A percentile compares a stretch with the other conserved stretches of the same genome.
These are phyloP conservation scores for Mus pahari DNA, from an alignment of 2,113 vertebrate genomes.

Conservation along the genomic window DNA sequence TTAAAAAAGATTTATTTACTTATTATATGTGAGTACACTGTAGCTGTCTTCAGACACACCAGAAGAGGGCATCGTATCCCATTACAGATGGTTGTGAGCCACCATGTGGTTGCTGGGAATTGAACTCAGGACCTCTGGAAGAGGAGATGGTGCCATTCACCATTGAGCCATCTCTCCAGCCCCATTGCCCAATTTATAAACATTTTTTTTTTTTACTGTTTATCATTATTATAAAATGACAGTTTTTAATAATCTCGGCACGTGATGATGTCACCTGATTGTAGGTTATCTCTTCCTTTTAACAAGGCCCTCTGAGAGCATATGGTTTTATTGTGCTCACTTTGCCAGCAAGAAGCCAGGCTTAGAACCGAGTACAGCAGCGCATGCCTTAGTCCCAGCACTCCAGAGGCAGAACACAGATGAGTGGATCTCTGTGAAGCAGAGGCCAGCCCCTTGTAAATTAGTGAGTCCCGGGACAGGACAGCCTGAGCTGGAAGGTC, in stretches of 20 bases:
- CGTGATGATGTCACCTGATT: too few relatives aligned
- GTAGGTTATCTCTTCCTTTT: not conserved
- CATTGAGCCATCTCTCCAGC: too few relatives aligned
- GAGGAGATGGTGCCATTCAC: too few relatives aligned
- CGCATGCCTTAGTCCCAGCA: not conserved
- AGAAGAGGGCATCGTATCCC: too few relatives aligned
- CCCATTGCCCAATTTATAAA: not conserved
- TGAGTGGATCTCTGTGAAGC: not conserved
- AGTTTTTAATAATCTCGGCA: not conserved
- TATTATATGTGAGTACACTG: too few relatives aligned
- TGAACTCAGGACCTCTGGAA: too few relatives aligned
- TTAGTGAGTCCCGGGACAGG: not conserved
- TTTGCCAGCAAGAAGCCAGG: not conserved
- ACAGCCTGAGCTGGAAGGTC: not conserved
- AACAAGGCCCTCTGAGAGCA: not conserved
- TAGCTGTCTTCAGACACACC: too few relatives aligned
- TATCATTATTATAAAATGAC: not conserved
- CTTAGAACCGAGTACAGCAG: not conserved
- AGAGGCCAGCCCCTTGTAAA: not conserved
- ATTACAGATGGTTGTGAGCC: too few relatives aligned
- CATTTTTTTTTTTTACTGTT: slow-evolving; percentile 4
- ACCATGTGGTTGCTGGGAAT: too few relatives aligned
- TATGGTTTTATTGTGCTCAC: not conserved
- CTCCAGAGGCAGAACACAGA: not conserved
- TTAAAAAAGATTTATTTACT: too few relatives aligned